Conservation (phyloP, 2,797 vertebrate genomes). For the Myoxocephalus aenaeus region DNA sequence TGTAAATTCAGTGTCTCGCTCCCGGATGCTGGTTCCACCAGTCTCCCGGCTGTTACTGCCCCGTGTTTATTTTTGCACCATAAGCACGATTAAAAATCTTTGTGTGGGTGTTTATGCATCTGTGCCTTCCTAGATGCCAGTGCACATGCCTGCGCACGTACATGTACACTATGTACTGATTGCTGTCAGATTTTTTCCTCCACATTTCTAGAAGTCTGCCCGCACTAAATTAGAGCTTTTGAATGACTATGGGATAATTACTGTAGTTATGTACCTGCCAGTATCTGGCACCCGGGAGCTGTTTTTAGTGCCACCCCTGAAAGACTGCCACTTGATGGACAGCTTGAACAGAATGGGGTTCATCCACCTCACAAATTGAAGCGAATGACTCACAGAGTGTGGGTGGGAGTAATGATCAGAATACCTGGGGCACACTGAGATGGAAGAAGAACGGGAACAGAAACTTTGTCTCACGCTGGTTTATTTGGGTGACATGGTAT, state of each 20-base stretch:
- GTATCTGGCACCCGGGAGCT: constrained; percentile 47
- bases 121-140: constrained; percentile 34
- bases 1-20: background rate
- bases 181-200: constrained; percentile 26
- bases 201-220: constrained; percentile 24
- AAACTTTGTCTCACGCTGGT: constrained; percentile 16
- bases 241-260: constrained; percentile 66
- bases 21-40: constrained; percentile 8
- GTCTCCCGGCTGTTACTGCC: constrained; percentile 20
- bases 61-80: constrained; percentile 31
- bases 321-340: constrained; percentile 58
- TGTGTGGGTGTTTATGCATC: constrained; percentile 45
- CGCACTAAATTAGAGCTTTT: constrained; percentile 52
- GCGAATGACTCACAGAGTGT: constrained; percentile 65
- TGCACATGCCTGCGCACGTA: constrained; percentile 11
- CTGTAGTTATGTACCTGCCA: constrained; percentile 71
- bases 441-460: constrained; percentile 23
- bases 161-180: constrained; percentile 6
- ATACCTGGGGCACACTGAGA: constrained; percentile 53
- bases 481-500: background rate
- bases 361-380: constrained; percentile 59
- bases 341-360: constrained; percentile 59
- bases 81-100: constrained; percentile 29
- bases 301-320: constrained; percentile 66
- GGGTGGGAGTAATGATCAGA: constrained; percentile 58